Base-by-base conservation (phyloP, 2,113 vertebrate species). In the Progne subis region DNA sequence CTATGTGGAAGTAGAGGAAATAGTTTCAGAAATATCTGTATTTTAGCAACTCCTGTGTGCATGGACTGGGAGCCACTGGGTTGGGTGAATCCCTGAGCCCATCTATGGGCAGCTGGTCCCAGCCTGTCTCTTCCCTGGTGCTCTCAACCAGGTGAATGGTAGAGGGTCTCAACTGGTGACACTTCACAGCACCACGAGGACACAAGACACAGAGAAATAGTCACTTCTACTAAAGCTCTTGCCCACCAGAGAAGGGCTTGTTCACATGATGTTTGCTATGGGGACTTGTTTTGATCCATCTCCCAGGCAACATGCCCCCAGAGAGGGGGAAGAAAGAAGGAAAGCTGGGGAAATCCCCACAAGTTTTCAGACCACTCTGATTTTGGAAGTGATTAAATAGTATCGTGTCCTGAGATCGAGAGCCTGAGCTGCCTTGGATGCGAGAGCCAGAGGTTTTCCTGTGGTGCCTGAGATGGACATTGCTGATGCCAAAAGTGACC, bases 261-360 rank as follows among this genome's bases (percentile, higher is more conserved):
- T n/a, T 52, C 31, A 24, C 0, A 0, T n/a, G 50, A 20, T 4
- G 0, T 60, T 91, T 67, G 24, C 44, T 3, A 0, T 37, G 10
- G 32, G 31, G 43, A 69, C 15, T 37, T 81, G 31, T 43, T 79
- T 72, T 53, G 9, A 14, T 80, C 37, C n/a, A 32, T 69, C 41
- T 86, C 18, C 7, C 17, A 20, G 64, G 8, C 24, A 78, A 6
- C 1, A 1, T 37, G 24, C 1, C 10, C 18, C 18, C 1, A 3
- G 39, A 81, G 20, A 94, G 15, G 8, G 13, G 5, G 50, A 83
- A 93, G 44, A 15, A 85, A 49, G 39, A 59, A 21, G 43, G 8
- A 14, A 68, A 41, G 3, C 5, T 77, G 37, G 4, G 19, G 4
- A 63, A 63, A 9, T 34, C 14, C 9, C 34, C 4, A 3, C 14